Evolutionary conservation across 1,140 invertebrate genomes (phyloP), one percentile per base, ranked within the genome.

Genomic region (Matsumurasca onukii): DNA sequence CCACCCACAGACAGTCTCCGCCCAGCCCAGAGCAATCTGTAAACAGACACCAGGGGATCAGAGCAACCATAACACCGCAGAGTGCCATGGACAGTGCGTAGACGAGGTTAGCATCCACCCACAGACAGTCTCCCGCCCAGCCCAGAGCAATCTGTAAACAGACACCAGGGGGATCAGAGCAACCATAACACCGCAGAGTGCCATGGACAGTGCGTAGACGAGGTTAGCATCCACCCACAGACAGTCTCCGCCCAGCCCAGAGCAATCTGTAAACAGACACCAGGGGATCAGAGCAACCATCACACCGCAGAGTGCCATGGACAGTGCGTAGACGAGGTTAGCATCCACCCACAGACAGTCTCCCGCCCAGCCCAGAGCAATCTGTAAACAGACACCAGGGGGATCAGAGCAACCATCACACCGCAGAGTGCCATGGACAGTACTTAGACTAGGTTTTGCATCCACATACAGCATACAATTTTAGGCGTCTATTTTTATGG

Each of bases 241-340:
- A 77, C 86, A 86, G 78, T 97, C 94, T 13, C 94, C 94, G 91
- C 84, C 85, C 92, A 94, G 31, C 95, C 95, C 51, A 95, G 85
- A 0, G 94, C 78, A 49, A 97, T 88, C 90, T 95, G 82, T 9
- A 17, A n/a, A n/a, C n/a, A n/a, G n/a, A n/a, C n/a, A n/a, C n/a
- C n/a, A n/a, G n/a, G 93, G 92, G 77, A 94, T 85, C 1, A 91
- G 65, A 20, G 85, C 83, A 1, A 88, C 89, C 2, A 89, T 83
- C 0, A 83, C 78, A 0, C 92, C 93, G 74, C 91, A 93, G 1
- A 91, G 74, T 3, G 85, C 79, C 88, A 93, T 94, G 76, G 90
- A 93, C 12, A 84, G 77, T 0, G 90, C 91, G 78, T 94, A 94
- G 12, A 93, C 86, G 17, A 91, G 73, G 59, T 85, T 86, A 0